Conservation (phyloP, 2,113 vertebrate species). For the Fregetta grallaria region DNA sequence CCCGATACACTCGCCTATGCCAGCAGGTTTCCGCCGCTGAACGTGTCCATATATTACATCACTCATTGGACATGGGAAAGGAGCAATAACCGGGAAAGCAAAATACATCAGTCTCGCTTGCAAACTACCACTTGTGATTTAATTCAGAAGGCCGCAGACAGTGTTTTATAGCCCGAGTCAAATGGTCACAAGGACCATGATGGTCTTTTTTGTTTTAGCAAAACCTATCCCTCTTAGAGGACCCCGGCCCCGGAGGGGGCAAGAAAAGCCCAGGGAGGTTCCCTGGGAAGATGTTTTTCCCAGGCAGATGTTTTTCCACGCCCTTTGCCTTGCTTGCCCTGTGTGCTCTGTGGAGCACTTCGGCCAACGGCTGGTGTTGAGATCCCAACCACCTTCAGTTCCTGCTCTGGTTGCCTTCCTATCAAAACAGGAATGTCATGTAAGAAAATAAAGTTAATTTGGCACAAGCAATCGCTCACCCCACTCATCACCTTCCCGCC, state of each 20-base stretch:
- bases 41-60: neutral
- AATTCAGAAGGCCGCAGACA: neutral
- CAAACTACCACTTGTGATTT: neutral
- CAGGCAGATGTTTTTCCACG: neutral
- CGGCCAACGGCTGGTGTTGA: fast-evolving
- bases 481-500: neutral
- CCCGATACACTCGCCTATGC: neutral
- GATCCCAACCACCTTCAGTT: neutral
- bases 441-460: neutral
- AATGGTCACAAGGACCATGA: neutral
- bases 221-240: neutral
- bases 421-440: neutral
- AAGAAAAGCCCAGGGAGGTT: neutral
- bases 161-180: neutral
- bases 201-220: neutral
- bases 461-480: neutral
- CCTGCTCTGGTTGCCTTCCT: neutral
- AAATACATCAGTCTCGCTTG: neutral
- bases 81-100: neutral
- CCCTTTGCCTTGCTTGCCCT: neutral
- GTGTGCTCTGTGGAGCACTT: neutral
- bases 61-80: neutral
- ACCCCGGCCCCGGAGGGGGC: fast-evolving
- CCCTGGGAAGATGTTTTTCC: neutral
- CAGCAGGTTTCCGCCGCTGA: neutral